A percentile compares a stretch with the other conserved stretches of the same genome.
phyloP scores from a whole-genome alignment of 2,113 vertebrate species.

The Rhipidura dahli region DNA sequence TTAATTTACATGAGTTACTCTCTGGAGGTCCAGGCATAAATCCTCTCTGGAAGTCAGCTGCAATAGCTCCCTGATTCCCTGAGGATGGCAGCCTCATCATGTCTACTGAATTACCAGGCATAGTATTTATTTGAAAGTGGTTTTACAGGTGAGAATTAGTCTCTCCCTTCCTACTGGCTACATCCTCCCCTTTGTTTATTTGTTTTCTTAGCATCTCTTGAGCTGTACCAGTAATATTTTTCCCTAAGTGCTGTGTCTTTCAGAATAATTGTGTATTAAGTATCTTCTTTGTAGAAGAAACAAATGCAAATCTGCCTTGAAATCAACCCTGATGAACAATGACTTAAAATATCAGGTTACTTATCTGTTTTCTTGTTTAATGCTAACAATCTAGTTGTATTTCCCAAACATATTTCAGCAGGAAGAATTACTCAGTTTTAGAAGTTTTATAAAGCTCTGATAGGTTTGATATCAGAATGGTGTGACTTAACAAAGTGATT shows the following conservation, averaged over 20 bases:
- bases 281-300: background rate
- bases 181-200: background rate
- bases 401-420: background rate
- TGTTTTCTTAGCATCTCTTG: background rate
- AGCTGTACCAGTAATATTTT: background rate
- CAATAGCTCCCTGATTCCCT: background rate
- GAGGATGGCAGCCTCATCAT: constrained; percentile 46
- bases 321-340: background rate
- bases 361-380: background rate
- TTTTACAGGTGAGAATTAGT: background rate
- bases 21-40: background rate
- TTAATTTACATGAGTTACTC: background rate
- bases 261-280: background rate
- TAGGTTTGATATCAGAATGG: background rate
- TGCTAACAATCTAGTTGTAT: background rate
- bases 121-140: background rate
- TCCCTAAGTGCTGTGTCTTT: background rate
- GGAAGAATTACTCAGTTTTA: background rate
- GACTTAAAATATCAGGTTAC: background rate
- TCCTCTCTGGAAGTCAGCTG: background rate
- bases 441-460: background rate
- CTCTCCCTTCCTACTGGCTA: background rate
- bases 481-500: background rate
- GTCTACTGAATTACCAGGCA: background rate
- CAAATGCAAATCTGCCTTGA: background rate